Evolutionary conservation across 37 sponge, comb jelly and placozoan genomes (phyloP).

Genomic region (Ianthella basta): DNA sequence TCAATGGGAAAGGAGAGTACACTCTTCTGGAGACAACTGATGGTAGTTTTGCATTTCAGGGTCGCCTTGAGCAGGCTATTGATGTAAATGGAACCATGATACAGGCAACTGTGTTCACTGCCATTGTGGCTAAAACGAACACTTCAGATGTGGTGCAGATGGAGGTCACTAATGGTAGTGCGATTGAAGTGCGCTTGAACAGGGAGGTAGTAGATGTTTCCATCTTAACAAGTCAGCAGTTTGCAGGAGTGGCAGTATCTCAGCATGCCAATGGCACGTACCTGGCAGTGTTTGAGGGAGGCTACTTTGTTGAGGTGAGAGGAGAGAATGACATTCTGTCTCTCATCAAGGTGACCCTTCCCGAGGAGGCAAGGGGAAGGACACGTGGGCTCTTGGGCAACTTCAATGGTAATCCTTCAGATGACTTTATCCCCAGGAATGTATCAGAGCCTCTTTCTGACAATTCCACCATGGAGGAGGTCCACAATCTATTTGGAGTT

Average conservation of each 20-base stretch:
- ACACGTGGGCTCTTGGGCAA: constrained; percentile 47
- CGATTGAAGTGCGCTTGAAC: not conserved
- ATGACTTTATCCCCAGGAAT: constrained; percentile 43
- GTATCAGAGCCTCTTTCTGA: constrained; percentile 16
- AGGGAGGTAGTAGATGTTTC: constrained; percentile 29
- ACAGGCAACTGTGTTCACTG: constrained; percentile 68
- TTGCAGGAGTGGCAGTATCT: constrained; percentile 23
- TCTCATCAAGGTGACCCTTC: constrained; percentile 6
- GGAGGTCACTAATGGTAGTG: not conserved
- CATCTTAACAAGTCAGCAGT: not conserved
- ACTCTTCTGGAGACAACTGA: constrained; percentile 52
- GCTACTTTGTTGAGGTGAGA: constrained; percentile 6
- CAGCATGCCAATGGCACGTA: not conserved
- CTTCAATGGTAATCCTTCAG: constrained; percentile 34
- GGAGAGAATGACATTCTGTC: constrained; percentile 39
- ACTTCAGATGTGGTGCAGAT: constrained; percentile 42
- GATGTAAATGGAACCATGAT: not conserved
- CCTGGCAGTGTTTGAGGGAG: constrained; percentile 11
- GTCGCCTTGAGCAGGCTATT: constrained; percentile 44
- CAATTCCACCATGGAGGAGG: constrained; percentile 22
- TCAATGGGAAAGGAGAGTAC: constrained; percentile 79
- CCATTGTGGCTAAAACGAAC: constrained; percentile 49
- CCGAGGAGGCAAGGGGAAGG: not conserved
- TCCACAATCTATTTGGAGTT: constrained; percentile 46
- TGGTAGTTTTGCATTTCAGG: constrained; percentile 58